phyloP scores from a whole-genome alignment of 2,888 invertebrate species.

The Caenorhabditis wallacei region DNA sequence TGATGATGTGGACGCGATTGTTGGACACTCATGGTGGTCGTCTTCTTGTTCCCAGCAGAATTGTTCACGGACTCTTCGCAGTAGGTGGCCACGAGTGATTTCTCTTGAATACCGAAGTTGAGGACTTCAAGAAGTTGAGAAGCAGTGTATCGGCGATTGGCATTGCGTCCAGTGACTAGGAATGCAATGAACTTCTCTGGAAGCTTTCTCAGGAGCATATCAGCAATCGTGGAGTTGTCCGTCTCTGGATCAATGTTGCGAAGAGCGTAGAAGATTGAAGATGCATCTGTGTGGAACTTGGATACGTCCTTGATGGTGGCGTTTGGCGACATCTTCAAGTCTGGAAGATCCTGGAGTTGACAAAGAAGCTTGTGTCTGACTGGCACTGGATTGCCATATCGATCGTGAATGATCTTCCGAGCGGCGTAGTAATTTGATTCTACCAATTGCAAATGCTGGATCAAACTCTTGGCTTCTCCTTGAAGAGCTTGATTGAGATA shows the following conservation, averaged over 20 bases:
- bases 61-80: background rate
- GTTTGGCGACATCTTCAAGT: background rate
- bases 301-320: background rate
- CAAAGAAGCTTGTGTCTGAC: background rate
- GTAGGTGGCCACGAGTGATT: background rate
- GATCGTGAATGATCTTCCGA: background rate
- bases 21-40: slow-evolving; percentile 5
- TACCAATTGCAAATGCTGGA: background rate
- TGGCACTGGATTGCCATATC: background rate
- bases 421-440: background rate
- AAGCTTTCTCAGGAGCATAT: background rate
- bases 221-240: background rate
- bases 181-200: background rate
- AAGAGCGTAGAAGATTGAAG: background rate
- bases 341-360: slow-evolving; percentile 10
- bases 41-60: background rate
- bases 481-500: background rate
- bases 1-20: background rate
- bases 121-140: slow-evolving; percentile 1
- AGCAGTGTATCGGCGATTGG: background rate
- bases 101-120: background rate
- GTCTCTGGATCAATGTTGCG: background rate
- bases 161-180: slow-evolving; percentile 3
- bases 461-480: background rate
- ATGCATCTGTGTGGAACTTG: background rate